Conservation (phyloP, 2,797 vertebrate genomes). For the Poeciliopsis gracilis region DNA sequence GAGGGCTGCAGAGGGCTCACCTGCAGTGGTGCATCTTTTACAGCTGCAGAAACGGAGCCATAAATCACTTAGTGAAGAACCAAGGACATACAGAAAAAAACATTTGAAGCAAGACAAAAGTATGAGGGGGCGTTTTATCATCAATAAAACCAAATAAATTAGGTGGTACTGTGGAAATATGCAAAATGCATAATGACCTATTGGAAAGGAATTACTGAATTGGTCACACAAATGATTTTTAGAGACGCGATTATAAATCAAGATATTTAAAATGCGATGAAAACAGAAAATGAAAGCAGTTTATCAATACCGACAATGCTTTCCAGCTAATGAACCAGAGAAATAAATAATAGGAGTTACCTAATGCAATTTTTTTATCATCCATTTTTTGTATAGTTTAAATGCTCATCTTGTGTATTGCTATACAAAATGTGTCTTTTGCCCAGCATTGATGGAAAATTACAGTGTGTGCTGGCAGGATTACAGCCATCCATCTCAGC, state of each 20-base stretch:
- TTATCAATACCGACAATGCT: constrained; percentile 20
- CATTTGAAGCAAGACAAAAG: constrained; percentile 16
- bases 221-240: constrained; percentile 39
- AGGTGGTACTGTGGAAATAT: constrained; percentile 15
- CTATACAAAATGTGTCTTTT: constrained; percentile 30
- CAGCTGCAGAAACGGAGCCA: constrained; percentile 45
- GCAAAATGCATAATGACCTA: constrained; percentile 10
- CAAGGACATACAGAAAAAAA: constrained; percentile 32
- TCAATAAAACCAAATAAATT: constrained; percentile 15
- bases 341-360: constrained; percentile 4
- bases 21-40: constrained; percentile 70
- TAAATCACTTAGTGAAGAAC: constrained; percentile 54
- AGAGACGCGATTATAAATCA: constrained; percentile 41
- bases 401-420: constrained; percentile 15
- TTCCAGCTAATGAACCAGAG: constrained; percentile 8
- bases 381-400: constrained; percentile 4
- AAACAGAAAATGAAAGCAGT: neutral
- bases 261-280: constrained; percentile 21
- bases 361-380: neutral
- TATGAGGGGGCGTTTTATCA: constrained; percentile 8
- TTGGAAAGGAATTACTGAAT: constrained; percentile 23
- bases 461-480: constrained; percentile 32
- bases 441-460: constrained; percentile 36
- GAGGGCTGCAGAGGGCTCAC: constrained; percentile 53
- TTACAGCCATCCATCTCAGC: constrained; percentile 42